Conservation (phyloP, 2,888 invertebrate species). For the Pollenia angustigena region DNA sequence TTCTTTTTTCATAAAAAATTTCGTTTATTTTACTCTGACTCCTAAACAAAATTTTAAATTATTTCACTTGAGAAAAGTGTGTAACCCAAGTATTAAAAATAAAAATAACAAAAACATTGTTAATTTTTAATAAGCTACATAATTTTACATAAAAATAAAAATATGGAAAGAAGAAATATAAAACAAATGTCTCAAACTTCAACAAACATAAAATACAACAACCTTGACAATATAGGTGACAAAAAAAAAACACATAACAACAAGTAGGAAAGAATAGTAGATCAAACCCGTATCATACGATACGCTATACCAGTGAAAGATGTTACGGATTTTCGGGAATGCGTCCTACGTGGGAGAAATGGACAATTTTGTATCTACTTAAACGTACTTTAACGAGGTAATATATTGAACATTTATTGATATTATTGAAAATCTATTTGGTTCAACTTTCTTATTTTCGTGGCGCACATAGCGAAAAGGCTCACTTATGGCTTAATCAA, state of each 20-base stretch:
- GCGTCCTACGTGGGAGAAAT: too few relatives aligned
- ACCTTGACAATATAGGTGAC: constrained; percentile 4
- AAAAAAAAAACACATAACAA: not conserved
- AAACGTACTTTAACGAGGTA: too few relatives aligned
- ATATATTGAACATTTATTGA: too few relatives aligned
- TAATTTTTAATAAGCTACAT: constrained; percentile 43
- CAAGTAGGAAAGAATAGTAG: not conserved
- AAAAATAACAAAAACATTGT: constrained; percentile 24
- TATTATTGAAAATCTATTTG: too few relatives aligned
- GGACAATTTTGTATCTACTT: too few relatives aligned
- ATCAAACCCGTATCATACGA: too few relatives aligned
- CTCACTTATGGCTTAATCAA: too few relatives aligned
- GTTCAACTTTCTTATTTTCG: too few relatives aligned
- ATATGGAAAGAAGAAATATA: not conserved
- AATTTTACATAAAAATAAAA: constrained; percentile 14
- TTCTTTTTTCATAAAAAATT: not conserved
- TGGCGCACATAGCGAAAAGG: too few relatives aligned
- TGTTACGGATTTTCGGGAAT: too few relatives aligned
- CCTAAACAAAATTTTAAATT: not conserved
- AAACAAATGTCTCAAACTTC: not conserved
- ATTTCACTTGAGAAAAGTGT: constrained; percentile 1
- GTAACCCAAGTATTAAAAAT: not conserved
- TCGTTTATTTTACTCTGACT: not conserved
- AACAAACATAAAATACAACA: not conserved
- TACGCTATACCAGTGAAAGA: too few relatives aligned